Conservation (phyloP, 2,888 invertebrate species). For the Sepiola atlantica region DNA sequence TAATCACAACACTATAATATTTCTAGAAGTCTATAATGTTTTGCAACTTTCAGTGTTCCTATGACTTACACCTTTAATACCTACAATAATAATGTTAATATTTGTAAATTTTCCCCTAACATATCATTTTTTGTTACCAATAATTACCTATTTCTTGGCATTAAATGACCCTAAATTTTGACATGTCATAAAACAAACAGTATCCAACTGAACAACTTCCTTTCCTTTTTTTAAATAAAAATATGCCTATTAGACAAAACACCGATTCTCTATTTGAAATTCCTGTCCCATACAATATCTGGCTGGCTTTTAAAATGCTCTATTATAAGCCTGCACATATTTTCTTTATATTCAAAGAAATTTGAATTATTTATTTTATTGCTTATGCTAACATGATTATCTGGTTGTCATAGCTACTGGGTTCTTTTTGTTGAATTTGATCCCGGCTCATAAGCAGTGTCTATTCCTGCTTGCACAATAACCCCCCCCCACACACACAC, state of each 20-base stretch:
- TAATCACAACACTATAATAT: too few relatives aligned
- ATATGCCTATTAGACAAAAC: background rate
- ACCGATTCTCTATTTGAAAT: background rate
- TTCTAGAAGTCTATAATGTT: too few relatives aligned
- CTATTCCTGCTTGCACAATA: constrained; percentile 32
- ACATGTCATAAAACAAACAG: too few relatives aligned
- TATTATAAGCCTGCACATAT: constrained; percentile 32
- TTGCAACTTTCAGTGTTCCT: too few relatives aligned
- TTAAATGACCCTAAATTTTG: too few relatives aligned
- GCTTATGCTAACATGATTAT: constrained; percentile 32
- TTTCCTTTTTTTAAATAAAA: background rate
- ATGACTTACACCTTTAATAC: too few relatives aligned
- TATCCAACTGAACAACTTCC: background rate
- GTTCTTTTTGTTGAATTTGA: constrained; percentile 21
- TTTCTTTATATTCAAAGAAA: constrained; percentile 32
- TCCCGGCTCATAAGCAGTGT: background rate
- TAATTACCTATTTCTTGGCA: too few relatives aligned
- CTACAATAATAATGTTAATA: too few relatives aligned
- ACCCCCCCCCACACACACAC: background rate
- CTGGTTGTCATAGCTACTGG: constrained; percentile 32
- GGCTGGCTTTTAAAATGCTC: constrained; percentile 23
- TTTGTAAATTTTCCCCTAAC: too few relatives aligned
- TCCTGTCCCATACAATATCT: constrained; percentile 32
- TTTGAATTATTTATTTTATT: constrained; percentile 9
- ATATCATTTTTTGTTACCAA: too few relatives aligned